phyloP scores from a whole-genome alignment of 2,113 vertebrate genomes.

The Stomatorhinus ivindoensis region DNA sequence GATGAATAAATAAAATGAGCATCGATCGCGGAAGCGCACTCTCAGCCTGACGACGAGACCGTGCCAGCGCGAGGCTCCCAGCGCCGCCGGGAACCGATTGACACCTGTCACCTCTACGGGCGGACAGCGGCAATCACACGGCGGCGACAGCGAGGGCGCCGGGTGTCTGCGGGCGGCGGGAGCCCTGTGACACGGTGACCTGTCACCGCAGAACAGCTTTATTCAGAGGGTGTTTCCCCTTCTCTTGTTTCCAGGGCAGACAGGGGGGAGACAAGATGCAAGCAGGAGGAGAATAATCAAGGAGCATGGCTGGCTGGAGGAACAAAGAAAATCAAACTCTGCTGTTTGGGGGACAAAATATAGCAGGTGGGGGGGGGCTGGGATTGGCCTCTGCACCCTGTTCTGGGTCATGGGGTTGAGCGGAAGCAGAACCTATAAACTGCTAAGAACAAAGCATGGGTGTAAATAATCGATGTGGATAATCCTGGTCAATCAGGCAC shows the following conservation, averaged over 20 bases:
- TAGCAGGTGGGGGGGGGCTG: background rate
- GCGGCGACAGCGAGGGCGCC: background rate
- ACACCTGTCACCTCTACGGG: background rate
- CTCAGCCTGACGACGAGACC: background rate
- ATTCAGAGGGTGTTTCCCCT: background rate
- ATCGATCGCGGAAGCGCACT: slow-evolving; percentile 2
- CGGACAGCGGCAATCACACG: background rate
- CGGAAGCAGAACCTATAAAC: background rate
- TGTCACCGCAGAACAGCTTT: background rate
- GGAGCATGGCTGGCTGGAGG: background rate
- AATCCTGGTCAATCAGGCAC: background rate
- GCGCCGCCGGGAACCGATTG: background rate
- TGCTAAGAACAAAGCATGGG: background rate
- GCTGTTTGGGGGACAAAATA: background rate
- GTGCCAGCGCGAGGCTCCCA: background rate
- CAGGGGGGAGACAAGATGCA: background rate
- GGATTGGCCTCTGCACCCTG: background rate
- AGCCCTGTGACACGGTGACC: background rate
- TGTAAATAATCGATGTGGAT: background rate
- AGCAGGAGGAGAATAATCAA: background rate
- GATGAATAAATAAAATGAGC: slow-evolving; percentile 13
- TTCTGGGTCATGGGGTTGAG: background rate
- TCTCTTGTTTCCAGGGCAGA: background rate
- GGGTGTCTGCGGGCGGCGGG: background rate
- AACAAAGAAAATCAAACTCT: background rate